Evolutionary conservation across 1,140 invertebrate species (phyloP), one percentile per base, ranked within the genome.

Genomic region (Ceratoteleas bidentatus): DNA sequence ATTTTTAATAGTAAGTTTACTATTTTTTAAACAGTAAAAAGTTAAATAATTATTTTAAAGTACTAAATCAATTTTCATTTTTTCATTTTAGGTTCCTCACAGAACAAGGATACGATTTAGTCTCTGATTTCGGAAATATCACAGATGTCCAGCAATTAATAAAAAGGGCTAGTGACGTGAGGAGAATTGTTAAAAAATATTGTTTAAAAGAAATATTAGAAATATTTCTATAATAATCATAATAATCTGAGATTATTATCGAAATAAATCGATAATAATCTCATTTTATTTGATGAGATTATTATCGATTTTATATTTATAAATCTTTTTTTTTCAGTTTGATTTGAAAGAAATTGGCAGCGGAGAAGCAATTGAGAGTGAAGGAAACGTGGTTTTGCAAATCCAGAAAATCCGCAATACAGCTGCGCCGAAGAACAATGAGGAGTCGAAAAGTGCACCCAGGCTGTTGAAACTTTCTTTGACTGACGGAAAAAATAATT

Each of bases 401-500:
- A 94, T 98, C 84, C 95, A 96, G 88, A 96, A 97, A 88, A 93
- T 97, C 49, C 93, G 96, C 11, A 98, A 98, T 92, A 93, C 97
- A 45, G 94, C 96, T 40, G 96, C 96, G 14, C 97, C 97, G n/a
- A 98, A 98, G 91, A 94, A 94, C 40, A 96, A 97, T 91, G 96
- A 98, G 87, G 96, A 97, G 81, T 97, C 96, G 11, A 93, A 94
- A 79, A 92, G 93, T 58, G 96, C 96, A 47, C 96, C 97, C 0
- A 92, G 96, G 9, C 94, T 98, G 92, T 91, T 98, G 54, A 97
- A 96, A 87, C 83, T 98, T 13, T 95, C 94, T 0, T 88, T 98
- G 56, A 97, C 96, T 14, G 97, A 98, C 93, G 97, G 97, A 2
- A 95, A 96, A 86, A 93, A 93, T 57, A 94, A 93, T 77, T 95